phyloP scores from a whole-genome alignment of 2,888 invertebrate genomes.

The Lasius fuliginosus region DNA sequence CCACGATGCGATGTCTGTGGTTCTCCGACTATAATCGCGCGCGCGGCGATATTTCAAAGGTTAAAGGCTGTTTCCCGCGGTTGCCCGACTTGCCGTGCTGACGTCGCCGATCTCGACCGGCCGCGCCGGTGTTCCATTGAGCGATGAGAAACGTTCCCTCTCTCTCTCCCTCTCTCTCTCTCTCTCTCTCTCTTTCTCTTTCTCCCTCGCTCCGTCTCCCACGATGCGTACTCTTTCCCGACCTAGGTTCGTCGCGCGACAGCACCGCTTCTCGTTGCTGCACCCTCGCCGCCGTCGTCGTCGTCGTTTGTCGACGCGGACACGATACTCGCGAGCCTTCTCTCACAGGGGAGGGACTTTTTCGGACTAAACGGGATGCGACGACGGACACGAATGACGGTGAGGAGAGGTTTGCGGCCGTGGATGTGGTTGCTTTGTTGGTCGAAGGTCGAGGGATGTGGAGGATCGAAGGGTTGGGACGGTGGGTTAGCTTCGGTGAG shows the following conservation, averaged over 20 bases:
- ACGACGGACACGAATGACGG: conserved; percentile 60
- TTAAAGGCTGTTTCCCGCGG: conserved; percentile 57
- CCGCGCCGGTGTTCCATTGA: conserved; percentile 56
- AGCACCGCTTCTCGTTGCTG: conserved; percentile 47
- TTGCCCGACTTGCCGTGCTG: conserved; percentile 53
- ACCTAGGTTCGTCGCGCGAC: conserved; percentile 52
- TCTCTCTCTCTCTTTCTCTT: conserved; percentile 16
- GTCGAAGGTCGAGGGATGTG: conserved; percentile 74
- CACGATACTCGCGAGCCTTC: conserved; percentile 10
- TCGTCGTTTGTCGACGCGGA: background rate
- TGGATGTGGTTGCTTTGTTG: conserved; percentile 76
- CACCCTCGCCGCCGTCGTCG: conserved; percentile 36
- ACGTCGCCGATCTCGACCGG: conserved; percentile 57
- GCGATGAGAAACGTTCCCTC: conserved; percentile 42
- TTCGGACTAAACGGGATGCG: conserved; percentile 40
- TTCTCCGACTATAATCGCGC: conserved; percentile 46
- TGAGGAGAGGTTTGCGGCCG: conserved; percentile 71
- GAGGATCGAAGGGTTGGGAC: conserved; percentile 77
- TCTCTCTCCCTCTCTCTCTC: conserved; percentile 14
- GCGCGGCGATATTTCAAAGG: conserved; percentile 50
- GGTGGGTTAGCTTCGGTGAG: conserved; percentile 79
- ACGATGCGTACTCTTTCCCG: conserved; percentile 42
- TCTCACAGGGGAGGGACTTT: conserved; percentile 30
- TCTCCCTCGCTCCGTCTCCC: conserved; percentile 29
- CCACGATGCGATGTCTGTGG: conserved; percentile 25